Evolutionary conservation across 1,140 invertebrate species (phyloP).

Genomic region (Lepidostoma basale): DNA sequence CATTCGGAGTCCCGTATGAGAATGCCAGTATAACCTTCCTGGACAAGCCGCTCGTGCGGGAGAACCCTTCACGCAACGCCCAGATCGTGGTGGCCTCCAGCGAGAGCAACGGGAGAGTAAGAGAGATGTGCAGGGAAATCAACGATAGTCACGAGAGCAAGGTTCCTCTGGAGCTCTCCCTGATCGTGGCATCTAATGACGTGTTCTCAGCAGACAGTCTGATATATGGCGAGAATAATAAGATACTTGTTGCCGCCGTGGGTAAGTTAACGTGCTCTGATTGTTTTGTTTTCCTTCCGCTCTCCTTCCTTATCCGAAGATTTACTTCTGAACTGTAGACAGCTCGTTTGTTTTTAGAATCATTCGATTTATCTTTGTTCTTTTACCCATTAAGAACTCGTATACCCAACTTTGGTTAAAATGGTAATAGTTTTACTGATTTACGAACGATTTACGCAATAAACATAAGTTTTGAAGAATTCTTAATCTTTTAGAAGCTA

Average conservation of each 20-base stretch:
- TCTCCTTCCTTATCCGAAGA: too few relatives aligned
- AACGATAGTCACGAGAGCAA: slow-evolving; percentile 34
- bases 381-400: too few relatives aligned
- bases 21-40: slow-evolving; percentile 37
- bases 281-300: too few relatives aligned
- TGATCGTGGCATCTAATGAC: slow-evolving; percentile 54
- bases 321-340: too few relatives aligned
- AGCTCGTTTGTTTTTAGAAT: too few relatives aligned
- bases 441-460: too few relatives aligned
- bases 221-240: slow-evolving; percentile 47
- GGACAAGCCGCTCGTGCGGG: slow-evolving; percentile 27
- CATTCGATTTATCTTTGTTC: too few relatives aligned
- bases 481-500: too few relatives aligned
- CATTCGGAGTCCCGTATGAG: slow-evolving; percentile 26
- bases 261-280: slow-evolving; percentile 41
- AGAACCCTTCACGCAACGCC: slow-evolving; percentile 49
- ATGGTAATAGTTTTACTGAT: too few relatives aligned
- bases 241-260: slow-evolving; percentile 36
- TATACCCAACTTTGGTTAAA: too few relatives aligned
- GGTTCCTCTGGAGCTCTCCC: slow-evolving; percentile 54
- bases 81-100: slow-evolving; percentile 45
- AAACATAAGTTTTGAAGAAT: too few relatives aligned
- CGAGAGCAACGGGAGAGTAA: slow-evolving; percentile 32
- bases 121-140: slow-evolving; percentile 40
- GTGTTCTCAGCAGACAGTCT: slow-evolving; percentile 55